Evolutionary conservation across 1,140 invertebrate genomes (phyloP).

Genomic region (Lutraria rhynchaena): DNA sequence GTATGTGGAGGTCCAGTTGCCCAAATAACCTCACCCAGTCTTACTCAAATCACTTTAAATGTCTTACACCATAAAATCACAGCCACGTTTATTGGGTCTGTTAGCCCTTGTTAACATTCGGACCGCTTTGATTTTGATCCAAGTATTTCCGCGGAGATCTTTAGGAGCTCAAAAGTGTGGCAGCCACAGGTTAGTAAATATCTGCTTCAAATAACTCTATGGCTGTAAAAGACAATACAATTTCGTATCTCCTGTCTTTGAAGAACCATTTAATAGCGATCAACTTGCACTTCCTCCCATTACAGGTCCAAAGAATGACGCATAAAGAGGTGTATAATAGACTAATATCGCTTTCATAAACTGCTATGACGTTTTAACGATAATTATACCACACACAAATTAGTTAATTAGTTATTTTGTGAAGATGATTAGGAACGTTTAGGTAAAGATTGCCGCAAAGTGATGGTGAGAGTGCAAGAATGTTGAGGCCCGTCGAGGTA

Average conservation of each 20-base stretch:
- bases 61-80: no score
- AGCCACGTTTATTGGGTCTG: no score
- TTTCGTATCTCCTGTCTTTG: conserved; percentile 2
- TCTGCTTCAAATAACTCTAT: background rate
- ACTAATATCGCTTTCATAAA: conserved; percentile 60
- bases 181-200: no score
- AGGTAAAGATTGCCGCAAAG: conserved; percentile 21
- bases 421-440: conserved; percentile 53
- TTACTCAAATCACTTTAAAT: no score
- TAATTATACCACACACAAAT: conserved; percentile 56
- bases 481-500: conserved; percentile 17
- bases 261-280: background rate
- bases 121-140: no score
- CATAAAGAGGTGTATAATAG: conserved; percentile 34
- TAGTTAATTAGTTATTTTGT: conserved; percentile 60
- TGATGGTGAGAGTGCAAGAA: conserved; percentile 17
- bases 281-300: background rate
- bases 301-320: background rate
- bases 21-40: no score
- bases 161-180: no score
- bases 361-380: conserved; percentile 54
- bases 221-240: conserved; percentile 8
- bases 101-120: no score
- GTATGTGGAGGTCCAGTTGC: no score
- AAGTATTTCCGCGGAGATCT: no score